phyloP scores from a whole-genome alignment of 2,888 invertebrate genomes.

The Phrixothrix hirtus region DNA sequence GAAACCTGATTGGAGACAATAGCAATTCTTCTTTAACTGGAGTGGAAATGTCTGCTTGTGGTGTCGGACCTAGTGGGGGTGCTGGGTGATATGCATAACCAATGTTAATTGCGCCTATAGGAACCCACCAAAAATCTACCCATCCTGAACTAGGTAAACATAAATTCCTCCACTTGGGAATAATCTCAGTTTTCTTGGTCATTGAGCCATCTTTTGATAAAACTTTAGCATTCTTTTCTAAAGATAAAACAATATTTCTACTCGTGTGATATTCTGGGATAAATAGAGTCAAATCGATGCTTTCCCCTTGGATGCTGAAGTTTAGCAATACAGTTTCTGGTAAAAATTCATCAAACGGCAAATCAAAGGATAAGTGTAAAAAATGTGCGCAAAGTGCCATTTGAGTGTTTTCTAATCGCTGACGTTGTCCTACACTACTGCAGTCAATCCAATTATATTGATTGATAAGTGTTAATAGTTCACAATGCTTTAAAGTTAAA shows the following conservation, averaged over 20 bases:
- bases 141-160: conserved; percentile 76
- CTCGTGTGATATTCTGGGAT: conserved; percentile 92
- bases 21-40: conserved; percentile 94
- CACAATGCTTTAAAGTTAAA: conserved; percentile 90
- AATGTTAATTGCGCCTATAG: conserved; percentile 89
- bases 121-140: conserved; percentile 96
- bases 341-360: conserved; percentile 93
- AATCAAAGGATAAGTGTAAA: conserved; percentile 88
- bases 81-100: conserved; percentile 91
- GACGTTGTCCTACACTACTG: conserved; percentile 82
- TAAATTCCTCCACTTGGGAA: conserved; percentile 79
- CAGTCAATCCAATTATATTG: conserved; percentile 99
- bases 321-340: conserved; percentile 87
- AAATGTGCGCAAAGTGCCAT: conserved; percentile 93
- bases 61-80: conserved; percentile 83
- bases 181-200: conserved; percentile 60
- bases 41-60: conserved; percentile 90
- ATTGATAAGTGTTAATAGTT: conserved; percentile 89
- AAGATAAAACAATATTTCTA: conserved; percentile 76
- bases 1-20: conserved; percentile 89
- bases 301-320: conserved; percentile 95
- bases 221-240: conserved; percentile 87
- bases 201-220: conserved; percentile 73
- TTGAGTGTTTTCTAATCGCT: conserved; percentile 79
- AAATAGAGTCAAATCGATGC: conserved; percentile 86